Evolutionary conservation across 1,140 invertebrate species (phyloP).

Genomic region (Drosophila kohkoa): DNA sequence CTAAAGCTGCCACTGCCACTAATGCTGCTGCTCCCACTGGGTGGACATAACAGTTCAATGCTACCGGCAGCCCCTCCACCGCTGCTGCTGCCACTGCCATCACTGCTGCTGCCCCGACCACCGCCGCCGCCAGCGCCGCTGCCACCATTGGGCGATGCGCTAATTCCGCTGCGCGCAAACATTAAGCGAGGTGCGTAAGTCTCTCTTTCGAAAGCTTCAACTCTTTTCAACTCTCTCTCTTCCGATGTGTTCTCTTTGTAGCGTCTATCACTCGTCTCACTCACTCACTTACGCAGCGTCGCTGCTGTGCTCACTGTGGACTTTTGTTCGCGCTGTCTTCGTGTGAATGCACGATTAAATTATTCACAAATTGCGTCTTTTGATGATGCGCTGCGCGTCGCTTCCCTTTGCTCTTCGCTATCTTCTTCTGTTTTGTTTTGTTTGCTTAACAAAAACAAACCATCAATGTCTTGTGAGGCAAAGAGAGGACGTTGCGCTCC

Average conservation of each 20-base stretch:
- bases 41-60: slow-evolving; percentile 67
- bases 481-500: slow-evolving; percentile 17
- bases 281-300: slow-evolving; percentile 4
- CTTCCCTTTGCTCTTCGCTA: slow-evolving; percentile 12
- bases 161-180: slow-evolving; percentile 56
- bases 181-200: slow-evolving; percentile 32
- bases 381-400: slow-evolving; percentile 28
- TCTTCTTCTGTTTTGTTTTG: neutral
- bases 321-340: slow-evolving; percentile 9
- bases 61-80: slow-evolving; percentile 44
- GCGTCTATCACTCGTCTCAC: slow-evolving; percentile 3
- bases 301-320: neutral
- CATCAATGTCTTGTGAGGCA: slow-evolving; percentile 22
- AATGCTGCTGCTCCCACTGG: slow-evolving; percentile 70
- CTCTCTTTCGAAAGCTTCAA: slow-evolving; percentile 29
- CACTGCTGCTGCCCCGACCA: slow-evolving; percentile 18
- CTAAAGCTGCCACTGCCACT: slow-evolving; percentile 68
- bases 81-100: slow-evolving; percentile 1
- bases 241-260: neutral
- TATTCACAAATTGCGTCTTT: slow-evolving; percentile 79
- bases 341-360: slow-evolving; percentile 79
- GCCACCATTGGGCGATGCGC: slow-evolving; percentile 32
- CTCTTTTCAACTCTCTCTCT: slow-evolving; percentile 42
- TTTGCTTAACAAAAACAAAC: slow-evolving; percentile 42
- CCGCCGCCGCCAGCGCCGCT: slow-evolving; percentile 10